phyloP scores from a whole-genome alignment of 2,888 invertebrate species.

The Coronaproctus castanopsis region DNA sequence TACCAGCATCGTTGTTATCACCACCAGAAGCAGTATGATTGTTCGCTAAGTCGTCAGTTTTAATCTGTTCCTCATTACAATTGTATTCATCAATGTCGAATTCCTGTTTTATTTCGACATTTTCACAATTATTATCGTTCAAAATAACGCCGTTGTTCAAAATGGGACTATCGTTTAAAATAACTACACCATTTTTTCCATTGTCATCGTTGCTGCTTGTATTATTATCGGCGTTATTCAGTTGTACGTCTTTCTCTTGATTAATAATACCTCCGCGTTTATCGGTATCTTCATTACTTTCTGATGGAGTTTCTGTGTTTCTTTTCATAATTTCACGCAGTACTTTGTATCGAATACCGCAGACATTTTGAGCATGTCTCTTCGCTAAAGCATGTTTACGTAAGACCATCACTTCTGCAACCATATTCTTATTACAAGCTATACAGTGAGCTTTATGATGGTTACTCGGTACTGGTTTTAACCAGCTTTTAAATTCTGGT shows the following conservation, averaged over 20 bases:
- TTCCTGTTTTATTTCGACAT: too few relatives aligned
- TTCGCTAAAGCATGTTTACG: conserved; percentile 17
- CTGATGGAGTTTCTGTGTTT: not conserved
- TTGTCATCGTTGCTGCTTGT: not conserved
- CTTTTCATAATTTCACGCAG: not conserved
- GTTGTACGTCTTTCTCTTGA: not conserved
- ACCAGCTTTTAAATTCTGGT: conserved; percentile 18
- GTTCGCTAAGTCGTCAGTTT: too few relatives aligned
- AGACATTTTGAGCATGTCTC: too few relatives aligned
- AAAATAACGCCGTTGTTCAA: too few relatives aligned
- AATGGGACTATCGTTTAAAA: too few relatives aligned
- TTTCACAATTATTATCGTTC: too few relatives aligned
- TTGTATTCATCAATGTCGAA: too few relatives aligned
- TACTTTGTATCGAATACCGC: too few relatives aligned
- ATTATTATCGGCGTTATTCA: not conserved
- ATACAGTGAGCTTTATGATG: conserved; percentile 19
- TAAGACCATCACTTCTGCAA: conserved; percentile 18
- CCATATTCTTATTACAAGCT: conserved; percentile 18
- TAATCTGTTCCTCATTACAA: too few relatives aligned
- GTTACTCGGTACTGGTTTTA: conserved; percentile 16
- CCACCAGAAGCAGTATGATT: too few relatives aligned
- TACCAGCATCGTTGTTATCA: too few relatives aligned
- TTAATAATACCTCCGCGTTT: not conserved
- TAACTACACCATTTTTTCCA: too few relatives aligned
- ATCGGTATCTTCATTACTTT: not conserved